A percentile compares a stretch with the other conserved stretches of the same genome.
phyloP scores from a whole-genome alignment of 2,113 vertebrate genomes.

The Marmota monax region DNA sequence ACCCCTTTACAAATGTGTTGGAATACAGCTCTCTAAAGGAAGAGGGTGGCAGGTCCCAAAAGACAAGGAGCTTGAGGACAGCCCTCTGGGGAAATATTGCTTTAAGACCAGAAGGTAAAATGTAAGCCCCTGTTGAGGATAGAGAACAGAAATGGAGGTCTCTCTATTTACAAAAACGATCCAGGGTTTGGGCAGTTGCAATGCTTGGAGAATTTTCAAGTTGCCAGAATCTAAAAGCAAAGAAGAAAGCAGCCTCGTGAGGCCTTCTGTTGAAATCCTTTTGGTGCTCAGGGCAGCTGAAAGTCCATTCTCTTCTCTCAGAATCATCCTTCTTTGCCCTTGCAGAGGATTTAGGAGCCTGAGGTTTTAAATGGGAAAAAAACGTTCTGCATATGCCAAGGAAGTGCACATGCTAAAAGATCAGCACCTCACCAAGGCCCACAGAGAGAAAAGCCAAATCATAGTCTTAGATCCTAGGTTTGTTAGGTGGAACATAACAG shows the following conservation, averaged over 20 bases:
- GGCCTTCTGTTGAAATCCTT: background rate
- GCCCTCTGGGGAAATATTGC: background rate
- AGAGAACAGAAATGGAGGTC: background rate
- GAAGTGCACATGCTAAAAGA: background rate
- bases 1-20: background rate
- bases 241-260: background rate
- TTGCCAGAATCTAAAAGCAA: background rate
- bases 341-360: background rate
- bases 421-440: background rate
- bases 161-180: background rate
- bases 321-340: background rate
- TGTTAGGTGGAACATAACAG: background rate
- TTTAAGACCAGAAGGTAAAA: background rate
- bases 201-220: background rate
- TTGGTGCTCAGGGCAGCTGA: background rate
- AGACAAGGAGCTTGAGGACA: background rate
- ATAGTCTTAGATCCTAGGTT: background rate
- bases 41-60: background rate
- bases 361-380: background rate
- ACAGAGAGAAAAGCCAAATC: background rate
- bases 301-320: background rate
- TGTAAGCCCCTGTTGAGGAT: background rate
- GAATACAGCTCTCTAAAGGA: background rate
- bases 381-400: background rate
- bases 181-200: background rate